These are phyloP conservation scores for Drosophila funebris DNA, from an alignment of 1,140 invertebrate genomes.

Conservation along the genomic window DNA sequence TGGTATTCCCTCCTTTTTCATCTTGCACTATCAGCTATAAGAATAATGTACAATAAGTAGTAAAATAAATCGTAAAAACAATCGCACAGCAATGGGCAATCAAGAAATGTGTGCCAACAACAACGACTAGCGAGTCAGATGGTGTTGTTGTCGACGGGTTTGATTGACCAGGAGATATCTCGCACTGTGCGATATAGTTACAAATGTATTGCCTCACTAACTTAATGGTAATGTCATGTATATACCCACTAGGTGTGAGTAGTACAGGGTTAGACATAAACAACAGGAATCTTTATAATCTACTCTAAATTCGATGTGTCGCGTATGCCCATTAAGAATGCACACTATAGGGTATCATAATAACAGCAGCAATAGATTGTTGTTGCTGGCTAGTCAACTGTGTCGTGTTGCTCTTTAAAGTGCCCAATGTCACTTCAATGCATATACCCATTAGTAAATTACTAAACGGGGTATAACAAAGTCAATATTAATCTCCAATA, in stretches of 20 bases:
- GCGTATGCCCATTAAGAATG: not conserved
- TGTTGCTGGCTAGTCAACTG: not conserved
- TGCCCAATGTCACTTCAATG: no score
- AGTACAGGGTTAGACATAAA: no score
- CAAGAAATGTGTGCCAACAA: slow-evolving; percentile 23
- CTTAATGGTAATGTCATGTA: not conserved
- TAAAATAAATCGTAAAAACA: slow-evolving; percentile 57
- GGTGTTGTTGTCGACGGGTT: not conserved
- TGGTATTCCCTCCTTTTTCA: slow-evolving; percentile 20
- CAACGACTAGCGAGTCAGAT: not conserved
- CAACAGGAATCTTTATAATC: no score
- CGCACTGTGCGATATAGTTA: no score
- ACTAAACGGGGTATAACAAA: no score
- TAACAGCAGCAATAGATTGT: slow-evolving; percentile 19
- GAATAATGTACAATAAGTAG: slow-evolving; percentile 31
- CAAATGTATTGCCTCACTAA: no score
- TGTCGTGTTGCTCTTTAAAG: no score
- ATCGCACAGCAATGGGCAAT: slow-evolving; percentile 23
- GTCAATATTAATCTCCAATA: no score
- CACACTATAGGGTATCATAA: not conserved
- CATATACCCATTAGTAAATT: no score
- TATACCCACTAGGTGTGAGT: not conserved
- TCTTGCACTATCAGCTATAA: slow-evolving; percentile 41
- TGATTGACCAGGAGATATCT: not conserved
- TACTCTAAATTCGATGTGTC: no score